Evolutionary conservation across 2,888 invertebrate genomes (phyloP).

Genomic region (Torymus auratus): DNA sequence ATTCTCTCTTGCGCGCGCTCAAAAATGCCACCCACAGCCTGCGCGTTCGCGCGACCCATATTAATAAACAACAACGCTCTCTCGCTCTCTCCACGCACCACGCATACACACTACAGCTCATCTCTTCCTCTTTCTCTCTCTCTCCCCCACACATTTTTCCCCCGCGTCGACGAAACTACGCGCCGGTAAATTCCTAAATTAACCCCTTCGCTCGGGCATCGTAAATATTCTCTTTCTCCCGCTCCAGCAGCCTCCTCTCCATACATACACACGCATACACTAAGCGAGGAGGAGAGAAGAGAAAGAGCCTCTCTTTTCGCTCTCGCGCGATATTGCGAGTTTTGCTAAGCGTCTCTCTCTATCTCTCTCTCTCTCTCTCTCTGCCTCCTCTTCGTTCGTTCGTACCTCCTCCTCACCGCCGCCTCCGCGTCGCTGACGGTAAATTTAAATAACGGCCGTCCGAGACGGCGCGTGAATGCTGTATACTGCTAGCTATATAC

Average conservation of each 20-base stretch:
- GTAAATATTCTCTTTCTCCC: conserved; percentile 49
- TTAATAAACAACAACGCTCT: conserved; percentile 43
- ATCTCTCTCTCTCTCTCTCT: neutral
- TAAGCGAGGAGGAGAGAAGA: neutral
- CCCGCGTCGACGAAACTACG: conserved; percentile 20
- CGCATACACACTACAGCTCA: no score
- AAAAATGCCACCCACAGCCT: conserved; percentile 33
- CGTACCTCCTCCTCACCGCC: neutral
- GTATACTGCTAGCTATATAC: neutral
- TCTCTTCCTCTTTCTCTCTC: neutral
- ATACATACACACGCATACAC: no score
- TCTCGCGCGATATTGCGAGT: conserved; percentile 28
- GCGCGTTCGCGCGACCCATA: neutral
- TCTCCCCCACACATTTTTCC: neutral
- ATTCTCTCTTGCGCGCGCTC: conserved; percentile 5
- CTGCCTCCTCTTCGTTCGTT: neutral
- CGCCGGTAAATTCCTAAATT: conserved; percentile 51
- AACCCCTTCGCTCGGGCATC: conserved; percentile 49
- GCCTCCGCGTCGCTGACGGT: conserved; percentile 31
- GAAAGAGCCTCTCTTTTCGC: conserved; percentile 35
- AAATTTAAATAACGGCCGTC: conserved; percentile 55
- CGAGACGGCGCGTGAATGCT: conserved; percentile 17
- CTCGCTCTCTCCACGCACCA: neutral
- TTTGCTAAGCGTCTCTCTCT: neutral
- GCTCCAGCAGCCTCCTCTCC: no score